Conservation (phyloP, 2,888 invertebrate species). For the Acanthosepion lycidas region DNA sequence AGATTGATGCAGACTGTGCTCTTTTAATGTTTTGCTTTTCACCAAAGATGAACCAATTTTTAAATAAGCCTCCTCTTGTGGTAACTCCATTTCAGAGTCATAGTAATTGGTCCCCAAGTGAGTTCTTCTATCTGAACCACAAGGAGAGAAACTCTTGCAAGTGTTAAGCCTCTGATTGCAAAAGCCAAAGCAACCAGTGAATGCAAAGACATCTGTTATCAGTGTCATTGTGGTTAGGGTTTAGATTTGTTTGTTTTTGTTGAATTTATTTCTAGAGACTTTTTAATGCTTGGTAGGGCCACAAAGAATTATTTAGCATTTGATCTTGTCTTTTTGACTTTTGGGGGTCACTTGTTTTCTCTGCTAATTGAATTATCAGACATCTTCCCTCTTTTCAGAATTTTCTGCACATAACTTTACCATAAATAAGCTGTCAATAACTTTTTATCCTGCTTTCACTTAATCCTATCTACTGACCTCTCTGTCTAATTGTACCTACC, state of each 20-base stretch:
- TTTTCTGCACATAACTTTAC: neutral
- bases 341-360: constrained; percentile 8
- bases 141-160: neutral
- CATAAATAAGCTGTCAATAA: neutral
- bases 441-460: neutral
- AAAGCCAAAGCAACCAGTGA: too few relatives aligned
- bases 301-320: constrained; percentile 17
- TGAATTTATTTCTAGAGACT: neutral
- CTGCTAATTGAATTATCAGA: neutral
- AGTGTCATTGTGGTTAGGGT: neutral
- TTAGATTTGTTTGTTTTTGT: neutral
- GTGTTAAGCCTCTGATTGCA: neutral
- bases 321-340: neutral
- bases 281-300: neutral
- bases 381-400: neutral
- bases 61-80: neutral
- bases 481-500: too few relatives aligned
- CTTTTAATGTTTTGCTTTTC: neutral
- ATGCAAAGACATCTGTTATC: neutral
- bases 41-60: neutral
- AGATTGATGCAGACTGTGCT: neutral
- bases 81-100: neutral
- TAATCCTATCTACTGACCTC: too few relatives aligned
- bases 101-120: constrained; percentile 33
- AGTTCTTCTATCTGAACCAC: neutral